Percentiles rank a stretch among this genome's conserved stretches.
These are phyloP conservation scores for Sibirionetta formosa DNA, from an alignment of 2,797 vertebrate species.

Conservation along the genomic window DNA sequence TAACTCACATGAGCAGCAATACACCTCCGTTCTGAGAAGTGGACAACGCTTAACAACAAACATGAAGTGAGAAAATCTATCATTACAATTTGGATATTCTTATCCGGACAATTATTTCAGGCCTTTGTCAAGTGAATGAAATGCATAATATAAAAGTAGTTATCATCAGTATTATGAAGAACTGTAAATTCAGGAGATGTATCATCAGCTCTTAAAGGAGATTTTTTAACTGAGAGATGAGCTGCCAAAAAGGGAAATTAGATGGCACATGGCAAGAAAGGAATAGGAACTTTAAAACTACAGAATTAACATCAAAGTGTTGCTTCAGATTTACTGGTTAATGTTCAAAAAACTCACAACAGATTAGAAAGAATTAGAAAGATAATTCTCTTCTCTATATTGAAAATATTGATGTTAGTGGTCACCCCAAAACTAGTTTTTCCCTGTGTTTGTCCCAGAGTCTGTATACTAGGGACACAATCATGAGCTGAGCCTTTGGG, in stretches of 20 bases:
- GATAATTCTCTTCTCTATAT: background rate
- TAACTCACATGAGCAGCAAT: background rate
- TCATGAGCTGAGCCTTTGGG: background rate
- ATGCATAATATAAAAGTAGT: background rate
- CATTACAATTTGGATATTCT: background rate
- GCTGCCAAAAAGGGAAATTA: background rate
- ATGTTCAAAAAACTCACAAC: background rate
- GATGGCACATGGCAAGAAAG: background rate
- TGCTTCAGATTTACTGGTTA: background rate
- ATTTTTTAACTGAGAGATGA: background rate
- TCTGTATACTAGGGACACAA: accelerated
- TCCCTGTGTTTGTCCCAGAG: background rate
- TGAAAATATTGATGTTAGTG: background rate
- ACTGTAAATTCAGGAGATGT: background rate
- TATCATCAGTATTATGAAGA: background rate
- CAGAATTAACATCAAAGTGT: background rate
- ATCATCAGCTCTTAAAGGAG: background rate
- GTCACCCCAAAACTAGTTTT: background rate
- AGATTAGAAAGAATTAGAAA: background rate
- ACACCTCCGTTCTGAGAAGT: background rate
- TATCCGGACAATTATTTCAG: background rate
- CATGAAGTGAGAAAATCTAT: background rate
- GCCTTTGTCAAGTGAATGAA: background rate
- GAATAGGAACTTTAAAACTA: background rate
- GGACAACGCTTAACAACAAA: background rate